phyloP scores from a whole-genome alignment of 2,113 vertebrate species.

The Tragelaphus scriptus region DNA sequence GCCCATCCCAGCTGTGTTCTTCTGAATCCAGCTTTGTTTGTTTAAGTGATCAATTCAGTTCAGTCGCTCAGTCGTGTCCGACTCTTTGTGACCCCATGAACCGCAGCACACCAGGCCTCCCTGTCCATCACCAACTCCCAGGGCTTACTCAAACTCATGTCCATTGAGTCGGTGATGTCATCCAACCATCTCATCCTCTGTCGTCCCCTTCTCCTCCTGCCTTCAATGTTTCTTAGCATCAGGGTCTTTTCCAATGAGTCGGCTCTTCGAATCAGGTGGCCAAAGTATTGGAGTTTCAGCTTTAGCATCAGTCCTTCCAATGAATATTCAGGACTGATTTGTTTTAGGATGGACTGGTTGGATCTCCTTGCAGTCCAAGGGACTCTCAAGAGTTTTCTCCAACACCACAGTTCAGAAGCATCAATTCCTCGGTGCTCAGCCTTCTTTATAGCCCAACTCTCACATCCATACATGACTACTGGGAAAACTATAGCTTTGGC shows the following conservation, averaged over 20 bases:
- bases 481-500: not conserved
- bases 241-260: not conserved
- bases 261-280: not conserved
- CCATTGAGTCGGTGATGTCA: not conserved
- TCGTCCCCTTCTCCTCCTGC: not conserved
- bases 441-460: not conserved
- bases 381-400: not conserved
- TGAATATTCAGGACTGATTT: not conserved
- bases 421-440: accelerated
- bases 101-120: not conserved
- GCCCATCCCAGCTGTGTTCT: accelerated
- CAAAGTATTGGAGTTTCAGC: not conserved
- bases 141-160: not conserved
- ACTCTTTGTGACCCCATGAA: not conserved
- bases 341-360: not conserved
- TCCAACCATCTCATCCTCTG: not conserved
- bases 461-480: not conserved
- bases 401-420: not conserved
- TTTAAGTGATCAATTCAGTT: not conserved
- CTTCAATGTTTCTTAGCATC: not conserved
- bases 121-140: not conserved
- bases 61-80: accelerated
- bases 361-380: not conserved
- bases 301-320: not conserved
- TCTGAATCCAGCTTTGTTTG: not conserved